Evolutionary conservation across 1,140 invertebrate species (phyloP).

Genomic region (Aphaenogaster ashmeadi): DNA sequence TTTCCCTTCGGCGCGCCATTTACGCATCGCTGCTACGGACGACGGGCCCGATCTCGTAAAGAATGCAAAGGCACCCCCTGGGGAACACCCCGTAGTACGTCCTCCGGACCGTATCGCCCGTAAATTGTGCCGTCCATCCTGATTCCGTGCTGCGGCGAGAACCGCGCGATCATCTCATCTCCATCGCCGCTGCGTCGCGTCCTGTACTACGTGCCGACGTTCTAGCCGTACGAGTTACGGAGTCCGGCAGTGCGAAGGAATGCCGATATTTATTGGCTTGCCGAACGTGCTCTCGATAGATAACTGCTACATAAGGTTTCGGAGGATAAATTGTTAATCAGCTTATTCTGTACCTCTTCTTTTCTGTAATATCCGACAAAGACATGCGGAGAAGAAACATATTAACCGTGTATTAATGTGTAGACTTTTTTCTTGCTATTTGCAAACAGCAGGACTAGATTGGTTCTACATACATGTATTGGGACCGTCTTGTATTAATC

Average conservation of each 20-base stretch:
- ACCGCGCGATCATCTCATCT: constrained; percentile 60
- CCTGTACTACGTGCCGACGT: constrained; percentile 40
- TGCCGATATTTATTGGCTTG: constrained; percentile 20
- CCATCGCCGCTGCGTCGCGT: constrained; percentile 44
- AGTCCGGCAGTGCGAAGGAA: constrained; percentile 8
- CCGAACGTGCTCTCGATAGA: not conserved
- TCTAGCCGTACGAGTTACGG: constrained; percentile 17
- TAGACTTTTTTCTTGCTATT: not conserved
- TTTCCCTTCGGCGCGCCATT: constrained; percentile 41
- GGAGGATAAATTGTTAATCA: constrained; percentile 17
- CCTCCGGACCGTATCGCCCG: constrained; percentile 42
- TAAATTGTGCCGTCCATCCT: constrained; percentile 75
- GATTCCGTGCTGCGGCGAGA: constrained; percentile 60
- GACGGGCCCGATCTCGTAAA: constrained; percentile 65
- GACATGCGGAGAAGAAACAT: not conserved
- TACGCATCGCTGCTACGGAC: constrained; percentile 66
- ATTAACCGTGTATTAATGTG: not conserved
- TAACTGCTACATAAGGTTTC: constrained; percentile 7
- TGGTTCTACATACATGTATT: constrained; percentile 21
- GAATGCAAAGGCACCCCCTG: constrained; percentile 66
- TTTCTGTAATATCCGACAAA: not conserved
- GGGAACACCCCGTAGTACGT: constrained; percentile 48
- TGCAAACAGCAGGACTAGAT: not conserved
- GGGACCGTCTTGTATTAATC: constrained; percentile 32
- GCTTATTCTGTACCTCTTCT: not conserved